These are phyloP conservation scores for Prunella strophiata DNA, from an alignment of 2,797 vertebrate genomes.

Conservation along the genomic window DNA sequence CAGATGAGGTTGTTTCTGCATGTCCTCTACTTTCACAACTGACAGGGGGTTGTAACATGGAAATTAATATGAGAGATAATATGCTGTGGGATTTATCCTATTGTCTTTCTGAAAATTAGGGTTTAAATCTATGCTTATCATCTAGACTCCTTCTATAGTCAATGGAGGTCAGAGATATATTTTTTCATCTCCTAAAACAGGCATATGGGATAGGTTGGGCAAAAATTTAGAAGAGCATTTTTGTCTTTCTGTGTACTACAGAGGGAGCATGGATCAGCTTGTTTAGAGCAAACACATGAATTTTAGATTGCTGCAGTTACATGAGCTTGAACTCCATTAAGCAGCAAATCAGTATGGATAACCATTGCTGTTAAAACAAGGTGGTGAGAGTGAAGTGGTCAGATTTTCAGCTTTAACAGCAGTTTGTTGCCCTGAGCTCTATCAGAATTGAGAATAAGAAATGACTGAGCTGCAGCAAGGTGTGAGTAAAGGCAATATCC, in stretches of 20 bases:
- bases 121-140: background rate
- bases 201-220: background rate
- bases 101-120: background rate
- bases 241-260: background rate
- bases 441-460: background rate
- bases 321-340: background rate
- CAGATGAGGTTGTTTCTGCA: background rate
- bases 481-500: background rate
- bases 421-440: background rate
- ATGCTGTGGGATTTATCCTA: background rate
- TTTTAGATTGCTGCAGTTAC: background rate
- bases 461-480: background rate
- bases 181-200: background rate
- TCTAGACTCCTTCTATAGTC: background rate
- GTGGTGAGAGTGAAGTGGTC: background rate
- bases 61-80: background rate
- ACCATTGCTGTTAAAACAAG: background rate
- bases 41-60: background rate
- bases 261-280: background rate
- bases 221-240: background rate
- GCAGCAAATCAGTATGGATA: background rate
- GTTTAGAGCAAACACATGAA: background rate
- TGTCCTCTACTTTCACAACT: background rate
- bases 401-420: background rate
- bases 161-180: fast-evolving